A percentile compares a stretch with the other conserved stretches of the same genome.
These are phyloP conservation scores for Leucophenga varia DNA, from an alignment of 1,140 invertebrate genomes.

Conservation along the genomic window DNA sequence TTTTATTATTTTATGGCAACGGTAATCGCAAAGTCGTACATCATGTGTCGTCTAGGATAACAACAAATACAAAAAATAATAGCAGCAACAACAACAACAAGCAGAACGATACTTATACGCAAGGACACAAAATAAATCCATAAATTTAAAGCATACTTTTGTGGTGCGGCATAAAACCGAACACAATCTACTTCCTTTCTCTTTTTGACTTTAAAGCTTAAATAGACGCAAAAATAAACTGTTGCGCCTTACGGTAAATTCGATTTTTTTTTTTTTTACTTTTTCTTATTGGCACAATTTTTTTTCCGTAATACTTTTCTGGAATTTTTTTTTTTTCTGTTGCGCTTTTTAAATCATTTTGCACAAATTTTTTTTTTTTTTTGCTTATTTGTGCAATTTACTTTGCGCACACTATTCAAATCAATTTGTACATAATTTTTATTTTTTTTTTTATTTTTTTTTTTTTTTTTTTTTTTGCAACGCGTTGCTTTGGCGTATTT, in stretches of 20 bases:
- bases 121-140: constrained; percentile 50
- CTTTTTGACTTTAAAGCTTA: constrained; percentile 3
- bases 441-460: constrained; percentile 9
- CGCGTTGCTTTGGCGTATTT: constrained; percentile 3
- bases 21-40: constrained; percentile 14
- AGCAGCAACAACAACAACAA: constrained; percentile 10
- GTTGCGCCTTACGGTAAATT: constrained; percentile 2
- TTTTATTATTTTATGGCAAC: too few species aligned
- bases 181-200: not conserved
- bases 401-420: constrained; percentile 18
- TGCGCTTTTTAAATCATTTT: constrained; percentile 19
- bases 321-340: constrained; percentile 24
- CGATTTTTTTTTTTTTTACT: too few species aligned
- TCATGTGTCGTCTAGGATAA: constrained; percentile 31
- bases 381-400: constrained; percentile 9
- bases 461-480: constrained; percentile 7
- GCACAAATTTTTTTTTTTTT: constrained; percentile 2
- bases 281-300: too few species aligned
- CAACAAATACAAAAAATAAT: too few species aligned
- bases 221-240: not conserved
- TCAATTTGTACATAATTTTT: constrained; percentile 9
- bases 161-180: constrained; percentile 20
- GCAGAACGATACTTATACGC: constrained; percentile 36
- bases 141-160: constrained; percentile 43
- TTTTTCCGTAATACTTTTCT: constrained; percentile 7